A percentile compares a stretch with the other conserved stretches of the same genome.
These are phyloP conservation scores for Casuarius casuarius DNA, from an alignment of 2,113 vertebrate genomes.

Conservation along the genomic window DNA sequence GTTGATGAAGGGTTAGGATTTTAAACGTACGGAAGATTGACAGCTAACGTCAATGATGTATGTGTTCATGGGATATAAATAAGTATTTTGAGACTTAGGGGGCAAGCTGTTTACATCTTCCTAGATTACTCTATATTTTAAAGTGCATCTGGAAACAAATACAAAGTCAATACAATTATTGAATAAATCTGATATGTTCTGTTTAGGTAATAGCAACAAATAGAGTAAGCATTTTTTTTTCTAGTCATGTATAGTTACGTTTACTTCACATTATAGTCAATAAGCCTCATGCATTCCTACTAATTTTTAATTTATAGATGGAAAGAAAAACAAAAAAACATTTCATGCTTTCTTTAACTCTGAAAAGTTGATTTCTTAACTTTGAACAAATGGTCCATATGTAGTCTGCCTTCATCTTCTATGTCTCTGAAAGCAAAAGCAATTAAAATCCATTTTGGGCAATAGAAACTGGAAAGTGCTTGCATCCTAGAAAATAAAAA, in stretches of 20 bases:
- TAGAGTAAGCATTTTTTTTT: not conserved
- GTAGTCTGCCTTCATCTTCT: not conserved
- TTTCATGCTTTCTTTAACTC: not conserved
- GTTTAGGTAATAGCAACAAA: not conserved
- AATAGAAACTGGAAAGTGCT: not conserved
- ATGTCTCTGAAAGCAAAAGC: not conserved
- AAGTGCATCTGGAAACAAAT: not conserved
- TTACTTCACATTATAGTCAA: not conserved
- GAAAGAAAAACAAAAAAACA: not conserved
- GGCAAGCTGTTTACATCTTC: not conserved
- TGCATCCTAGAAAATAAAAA: not conserved
- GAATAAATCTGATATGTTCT: not conserved
- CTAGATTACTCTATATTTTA: not conserved
- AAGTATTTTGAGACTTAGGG: not conserved
- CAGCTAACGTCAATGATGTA: not conserved
- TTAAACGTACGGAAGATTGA: not conserved
- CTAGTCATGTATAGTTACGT: not conserved
- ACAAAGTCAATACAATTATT: not conserved
- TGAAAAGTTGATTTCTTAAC: not conserved
- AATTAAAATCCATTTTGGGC: not conserved
- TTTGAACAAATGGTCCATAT: not conserved
- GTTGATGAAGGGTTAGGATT: slow-evolving; percentile 32
- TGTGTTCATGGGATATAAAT: not conserved
- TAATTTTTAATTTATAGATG: not conserved
- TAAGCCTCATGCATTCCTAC: not conserved